Evolutionary conservation across 1,140 invertebrate species (phyloP), one percentile per base, ranked within the genome.

Genomic region (Trissolcus basalis): DNA sequence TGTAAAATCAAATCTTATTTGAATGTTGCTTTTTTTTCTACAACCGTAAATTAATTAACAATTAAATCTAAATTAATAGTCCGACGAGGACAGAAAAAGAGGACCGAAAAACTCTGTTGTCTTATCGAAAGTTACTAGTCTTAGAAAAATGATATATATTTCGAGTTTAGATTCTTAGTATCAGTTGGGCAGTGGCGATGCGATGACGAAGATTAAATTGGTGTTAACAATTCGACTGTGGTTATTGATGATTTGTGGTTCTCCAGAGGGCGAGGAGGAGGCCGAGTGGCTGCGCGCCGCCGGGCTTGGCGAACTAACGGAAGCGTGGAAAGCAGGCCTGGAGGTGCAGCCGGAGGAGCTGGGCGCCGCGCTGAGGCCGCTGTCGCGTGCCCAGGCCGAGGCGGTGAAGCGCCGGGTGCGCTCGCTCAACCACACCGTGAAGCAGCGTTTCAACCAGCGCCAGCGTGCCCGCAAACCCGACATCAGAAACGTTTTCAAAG

Each of bases 401-500:
- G 94, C 94, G 0, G 93, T 95, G 0, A 90, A 93, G 79, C 89
- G 93, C 55, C 88, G 94, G n/a, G 94, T 95, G 0, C 89, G 91
- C 15, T 92, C 93, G 0, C 89, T 96, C 3, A 96, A 96, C 90
- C 91, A 93, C 63, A 95, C 94, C 1, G 91, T 95, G 0, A 90
- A 93, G 13, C 91, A 91, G 73, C 88, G 91, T 49, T 91, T 91
- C 36, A 91, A 93, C 78, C 90, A 91, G 64, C 87, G 90, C 39
- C 88, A 92, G 81, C 82, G 92, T 73, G 90, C 92, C 10, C 90
- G 91, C 36, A 91, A 92, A 71, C 92, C 93, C 12, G 93, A 95
- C 80, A 94, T 95, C 48, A 88, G 94, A 80, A 93, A 95, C 85
- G 91, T 95, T 39, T 93, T 95, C 80, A 91, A 93, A 85, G 93